Percentiles rank a stretch among this genome's conserved stretches.
These are phyloP conservation scores for Serripes groenlandicus DNA, from an alignment of 2,888 invertebrate species.

Conservation along the genomic window DNA sequence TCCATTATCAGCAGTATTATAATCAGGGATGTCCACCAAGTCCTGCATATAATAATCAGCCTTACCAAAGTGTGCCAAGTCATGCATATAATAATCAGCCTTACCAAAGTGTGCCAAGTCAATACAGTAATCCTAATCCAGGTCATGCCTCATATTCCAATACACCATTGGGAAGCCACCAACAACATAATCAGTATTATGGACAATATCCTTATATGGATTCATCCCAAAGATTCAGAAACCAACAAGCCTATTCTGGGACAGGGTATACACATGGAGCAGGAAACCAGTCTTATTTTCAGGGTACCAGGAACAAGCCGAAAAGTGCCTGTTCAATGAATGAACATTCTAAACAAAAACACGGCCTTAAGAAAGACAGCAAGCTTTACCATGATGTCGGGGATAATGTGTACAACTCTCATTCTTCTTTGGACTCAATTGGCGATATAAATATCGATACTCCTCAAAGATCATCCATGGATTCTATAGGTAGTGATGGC, in stretches of 20 bases:
- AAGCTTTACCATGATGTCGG: not conserved
- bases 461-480: not conserved
- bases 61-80: not conserved
- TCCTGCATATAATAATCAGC: not conserved
- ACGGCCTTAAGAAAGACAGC: not conserved
- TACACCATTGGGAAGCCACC: not conserved
- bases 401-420: not conserved
- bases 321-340: too few species aligned
- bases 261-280: not conserved
- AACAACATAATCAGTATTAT: not conserved
- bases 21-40: not conserved
- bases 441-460: not conserved
- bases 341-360: too few species aligned
- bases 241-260: not conserved
- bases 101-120: not conserved
- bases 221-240: too few species aligned
- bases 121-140: not conserved
- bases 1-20: not conserved
- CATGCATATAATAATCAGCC: not conserved
- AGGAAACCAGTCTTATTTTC: not conserved
- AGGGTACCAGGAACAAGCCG: too few species aligned
- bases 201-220: too few species aligned
- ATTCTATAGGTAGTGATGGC: not conserved
- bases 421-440: not conserved
- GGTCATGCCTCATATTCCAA: not conserved